phyloP scores from a whole-genome alignment of 2,113 vertebrate genomes.

The Heterocephalus glaber region DNA sequence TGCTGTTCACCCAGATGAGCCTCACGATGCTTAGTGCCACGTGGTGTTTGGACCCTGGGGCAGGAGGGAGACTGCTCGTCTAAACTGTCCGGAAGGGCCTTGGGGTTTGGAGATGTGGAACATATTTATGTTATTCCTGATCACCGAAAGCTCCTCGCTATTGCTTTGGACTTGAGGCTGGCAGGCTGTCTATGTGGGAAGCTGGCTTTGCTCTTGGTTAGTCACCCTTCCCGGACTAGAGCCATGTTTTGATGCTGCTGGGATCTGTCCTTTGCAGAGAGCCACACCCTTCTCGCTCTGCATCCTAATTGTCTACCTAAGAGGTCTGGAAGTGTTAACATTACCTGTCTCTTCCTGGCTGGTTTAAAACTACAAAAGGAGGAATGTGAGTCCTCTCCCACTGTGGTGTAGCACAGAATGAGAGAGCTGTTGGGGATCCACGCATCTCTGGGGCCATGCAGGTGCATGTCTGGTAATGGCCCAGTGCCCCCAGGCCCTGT shows the following conservation, averaged over 20 bases:
- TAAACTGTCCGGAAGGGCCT: background rate
- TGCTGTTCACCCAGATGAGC: background rate
- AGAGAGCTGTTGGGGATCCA: background rate
- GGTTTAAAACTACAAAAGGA: background rate
- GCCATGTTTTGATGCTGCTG: background rate
- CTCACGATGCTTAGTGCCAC: background rate
- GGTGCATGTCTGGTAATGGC: background rate
- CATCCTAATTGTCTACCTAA: background rate
- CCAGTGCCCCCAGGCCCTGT: background rate
- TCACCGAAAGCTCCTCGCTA: too few relatives aligned
- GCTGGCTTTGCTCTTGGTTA: background rate
- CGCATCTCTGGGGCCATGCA: rapidly evolving
- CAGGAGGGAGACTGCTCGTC: too few relatives aligned
- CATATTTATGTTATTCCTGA: background rate
- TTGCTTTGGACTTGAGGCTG: background rate
- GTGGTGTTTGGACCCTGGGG: background rate
- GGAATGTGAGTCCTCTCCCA: background rate
- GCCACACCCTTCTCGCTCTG: too few relatives aligned
- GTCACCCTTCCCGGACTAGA: too few relatives aligned
- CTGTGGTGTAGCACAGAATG: background rate
- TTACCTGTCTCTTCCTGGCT: background rate
- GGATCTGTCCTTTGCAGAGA: background rate
- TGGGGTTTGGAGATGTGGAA: background rate
- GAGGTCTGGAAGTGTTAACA: background rate
- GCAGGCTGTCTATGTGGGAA: too few relatives aligned